Percentiles rank a stretch among this genome's conserved stretches.
Conservation (phyloP, 2,113 vertebrate species). For the Noctilio leporinus region DNA sequence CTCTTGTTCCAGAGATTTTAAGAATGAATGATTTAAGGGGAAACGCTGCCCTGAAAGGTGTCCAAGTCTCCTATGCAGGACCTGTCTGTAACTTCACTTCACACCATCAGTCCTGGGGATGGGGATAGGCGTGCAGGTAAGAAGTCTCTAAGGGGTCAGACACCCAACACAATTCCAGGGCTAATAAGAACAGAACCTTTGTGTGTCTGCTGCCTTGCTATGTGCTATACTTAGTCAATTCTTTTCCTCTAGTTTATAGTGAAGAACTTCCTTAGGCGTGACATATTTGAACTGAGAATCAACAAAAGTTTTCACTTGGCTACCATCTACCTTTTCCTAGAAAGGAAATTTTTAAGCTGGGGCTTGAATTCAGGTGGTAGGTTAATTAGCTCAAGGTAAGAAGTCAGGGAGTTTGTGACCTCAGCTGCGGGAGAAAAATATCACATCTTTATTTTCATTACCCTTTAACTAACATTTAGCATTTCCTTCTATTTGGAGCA, state of each 20-base stretch:
- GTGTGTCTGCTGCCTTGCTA: neutral
- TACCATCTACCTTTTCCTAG: neutral
- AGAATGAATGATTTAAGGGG: neutral
- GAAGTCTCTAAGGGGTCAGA: neutral
- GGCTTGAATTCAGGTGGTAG: neutral
- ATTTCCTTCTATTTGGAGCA: neutral
- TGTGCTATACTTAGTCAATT: neutral
- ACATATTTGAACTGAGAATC: neutral
- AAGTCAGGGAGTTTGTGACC: neutral
- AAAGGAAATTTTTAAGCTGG: neutral
- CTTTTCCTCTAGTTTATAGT: neutral
- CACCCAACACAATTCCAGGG: neutral
- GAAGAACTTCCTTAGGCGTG: neutral
- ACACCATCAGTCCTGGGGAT: neutral
- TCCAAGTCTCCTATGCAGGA: neutral
- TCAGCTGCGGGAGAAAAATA: neutral
- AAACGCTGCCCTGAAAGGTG: neutral
- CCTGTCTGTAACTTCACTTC: neutral
- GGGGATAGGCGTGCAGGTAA: no score
- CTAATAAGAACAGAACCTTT: neutral
- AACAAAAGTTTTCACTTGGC: neutral
- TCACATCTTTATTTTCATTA: neutral
- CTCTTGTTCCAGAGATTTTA: neutral
- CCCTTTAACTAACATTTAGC: neutral
- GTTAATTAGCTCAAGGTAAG: neutral